Percentiles rank a stretch among this genome's conserved stretches.
Conservation (phyloP, 2,113 vertebrate genomes). For the Probosciger aterrimus region DNA sequence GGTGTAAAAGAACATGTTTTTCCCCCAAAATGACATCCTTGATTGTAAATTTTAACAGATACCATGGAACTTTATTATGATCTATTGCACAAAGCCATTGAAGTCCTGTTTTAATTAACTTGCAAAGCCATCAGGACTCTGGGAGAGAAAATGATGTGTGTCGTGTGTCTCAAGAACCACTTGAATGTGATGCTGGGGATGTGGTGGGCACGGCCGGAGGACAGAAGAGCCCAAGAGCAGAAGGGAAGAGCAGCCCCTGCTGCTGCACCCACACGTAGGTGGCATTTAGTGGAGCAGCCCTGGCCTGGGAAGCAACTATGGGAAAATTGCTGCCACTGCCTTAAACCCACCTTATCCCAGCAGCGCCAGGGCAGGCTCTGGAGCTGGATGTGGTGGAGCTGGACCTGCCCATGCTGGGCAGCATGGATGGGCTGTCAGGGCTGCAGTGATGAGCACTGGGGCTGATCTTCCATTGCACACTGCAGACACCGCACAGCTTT, state of each 20-base stretch:
- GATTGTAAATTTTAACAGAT: constrained; percentile 52
- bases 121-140: not conserved
- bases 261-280: not conserved
- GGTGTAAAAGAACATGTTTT: constrained; percentile 29
- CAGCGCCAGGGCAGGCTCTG: not conserved
- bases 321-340: not conserved
- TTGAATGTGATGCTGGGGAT: not conserved
- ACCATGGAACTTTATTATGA: constrained; percentile 17
- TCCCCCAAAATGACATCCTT: constrained; percentile 35
- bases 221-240: not conserved
- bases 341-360: rapidly evolving
- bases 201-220: not conserved
- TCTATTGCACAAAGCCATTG: constrained; percentile 1
- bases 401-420: not conserved
- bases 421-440: not conserved
- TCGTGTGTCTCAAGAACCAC: not conserved
- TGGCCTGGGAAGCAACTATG: not conserved
- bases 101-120: constrained; percentile 58
- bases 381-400: not conserved
- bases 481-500: not conserved
- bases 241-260: not conserved
- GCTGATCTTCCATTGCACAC: not conserved
- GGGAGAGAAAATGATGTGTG: not conserved
- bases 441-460: not conserved
- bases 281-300: not conserved